Evolutionary conservation across 2,797 vertebrate genomes (phyloP).

Genomic region (Borostomias antarcticus): DNA sequence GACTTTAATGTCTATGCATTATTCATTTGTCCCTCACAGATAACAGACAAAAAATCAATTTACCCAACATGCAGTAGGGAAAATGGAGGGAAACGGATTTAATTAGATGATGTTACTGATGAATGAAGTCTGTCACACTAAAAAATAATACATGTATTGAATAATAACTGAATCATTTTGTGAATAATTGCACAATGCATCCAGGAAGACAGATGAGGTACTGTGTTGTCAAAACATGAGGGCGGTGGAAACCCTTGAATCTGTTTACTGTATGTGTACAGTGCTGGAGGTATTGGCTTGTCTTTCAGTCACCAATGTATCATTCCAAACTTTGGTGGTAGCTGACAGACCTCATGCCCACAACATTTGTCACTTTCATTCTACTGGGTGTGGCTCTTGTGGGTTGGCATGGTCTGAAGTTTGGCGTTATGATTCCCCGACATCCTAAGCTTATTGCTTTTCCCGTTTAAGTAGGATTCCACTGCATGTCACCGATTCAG

Average conservation of each 20-base stretch:
- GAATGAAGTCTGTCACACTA: slow-evolving; percentile 59
- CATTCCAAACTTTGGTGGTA: slow-evolving; percentile 58
- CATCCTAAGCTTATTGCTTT: neutral
- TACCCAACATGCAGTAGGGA: slow-evolving; percentile 61
- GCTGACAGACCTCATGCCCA: slow-evolving; percentile 57
- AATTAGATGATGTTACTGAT: slow-evolving; percentile 72
- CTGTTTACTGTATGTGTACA: neutral
- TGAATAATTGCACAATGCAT: slow-evolving; percentile 59
- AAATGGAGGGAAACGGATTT: slow-evolving; percentile 69
- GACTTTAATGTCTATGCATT: slow-evolving; percentile 69
- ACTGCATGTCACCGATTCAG: neutral
- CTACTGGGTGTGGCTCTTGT: slow-evolving; percentile 47
- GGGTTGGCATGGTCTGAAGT: slow-evolving; percentile 1
- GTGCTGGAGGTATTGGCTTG: slow-evolving; percentile 21
- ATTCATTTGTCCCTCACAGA: slow-evolving; percentile 67
- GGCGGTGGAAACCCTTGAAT: too few species aligned
- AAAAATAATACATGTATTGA: slow-evolving; percentile 52
- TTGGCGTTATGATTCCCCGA: slow-evolving; percentile 12
- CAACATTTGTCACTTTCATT: slow-evolving; percentile 58
- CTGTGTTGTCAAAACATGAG: too few species aligned
- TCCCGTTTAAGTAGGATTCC: neutral
- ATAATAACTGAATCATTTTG: slow-evolving; percentile 50
- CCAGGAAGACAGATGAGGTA: slow-evolving; percentile 61
- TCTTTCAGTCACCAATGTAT: slow-evolving; percentile 56
- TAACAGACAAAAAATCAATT: slow-evolving; percentile 61